Conservation (phyloP, 2,113 vertebrate species). For the Fregata magnificens region DNA sequence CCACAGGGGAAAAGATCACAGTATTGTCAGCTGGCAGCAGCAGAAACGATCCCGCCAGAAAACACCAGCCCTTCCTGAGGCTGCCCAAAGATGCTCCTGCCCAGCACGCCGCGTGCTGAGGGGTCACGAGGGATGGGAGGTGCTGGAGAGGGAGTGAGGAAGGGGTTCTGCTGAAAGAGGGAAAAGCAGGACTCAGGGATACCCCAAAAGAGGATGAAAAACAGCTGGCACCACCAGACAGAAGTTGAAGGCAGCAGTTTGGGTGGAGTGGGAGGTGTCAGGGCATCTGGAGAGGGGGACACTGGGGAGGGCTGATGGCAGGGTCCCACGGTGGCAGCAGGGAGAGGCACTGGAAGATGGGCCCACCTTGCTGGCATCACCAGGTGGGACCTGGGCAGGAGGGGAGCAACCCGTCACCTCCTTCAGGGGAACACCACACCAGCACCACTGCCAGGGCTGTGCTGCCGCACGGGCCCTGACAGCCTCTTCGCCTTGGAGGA, state of each 20-base stretch:
- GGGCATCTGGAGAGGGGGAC: not conserved
- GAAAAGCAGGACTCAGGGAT: not conserved
- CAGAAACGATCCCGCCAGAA: not conserved
- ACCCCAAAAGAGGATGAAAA: not conserved
- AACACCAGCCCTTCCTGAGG: not conserved
- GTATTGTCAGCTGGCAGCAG: not conserved
- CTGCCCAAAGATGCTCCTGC: not conserved
- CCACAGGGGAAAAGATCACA: not conserved
- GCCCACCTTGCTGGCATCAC: not conserved
- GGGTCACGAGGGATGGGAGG: not conserved
- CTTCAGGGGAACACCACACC: not conserved
- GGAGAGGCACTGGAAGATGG: not conserved
- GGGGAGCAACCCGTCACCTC: not conserved
- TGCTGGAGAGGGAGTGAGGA: not conserved
- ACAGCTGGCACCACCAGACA: not conserved
- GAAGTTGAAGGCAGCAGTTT: not conserved
- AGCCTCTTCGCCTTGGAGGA: not conserved
- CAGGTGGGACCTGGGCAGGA: not conserved
- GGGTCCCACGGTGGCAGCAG: not conserved
- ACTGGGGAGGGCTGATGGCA: not conserved
- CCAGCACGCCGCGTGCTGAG: accelerated
- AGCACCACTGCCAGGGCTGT: not conserved
- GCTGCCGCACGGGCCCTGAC: not conserved
- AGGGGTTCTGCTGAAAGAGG: not conserved
- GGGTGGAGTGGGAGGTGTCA: not conserved